Percentiles rank a stretch among this genome's conserved stretches.
Conservation (phyloP, 2,888 invertebrate species). For the Blastobasis lacticolella region DNA sequence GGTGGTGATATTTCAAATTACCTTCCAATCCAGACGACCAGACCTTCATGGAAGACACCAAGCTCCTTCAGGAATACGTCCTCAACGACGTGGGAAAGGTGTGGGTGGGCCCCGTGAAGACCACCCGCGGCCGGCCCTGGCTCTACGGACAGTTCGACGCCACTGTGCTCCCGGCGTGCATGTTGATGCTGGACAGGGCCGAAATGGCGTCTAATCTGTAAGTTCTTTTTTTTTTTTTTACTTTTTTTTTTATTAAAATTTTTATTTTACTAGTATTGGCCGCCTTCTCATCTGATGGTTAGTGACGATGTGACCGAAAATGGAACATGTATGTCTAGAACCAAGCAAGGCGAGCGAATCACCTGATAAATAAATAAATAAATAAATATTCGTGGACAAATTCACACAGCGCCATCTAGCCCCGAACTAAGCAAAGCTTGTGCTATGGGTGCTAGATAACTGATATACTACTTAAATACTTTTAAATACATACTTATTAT, state of each 20-base stretch:
- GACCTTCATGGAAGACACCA: constrained; percentile 82
- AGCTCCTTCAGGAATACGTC: constrained; percentile 83
- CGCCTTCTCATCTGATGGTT: no score
- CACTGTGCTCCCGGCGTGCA: constrained; percentile 79
- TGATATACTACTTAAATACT: no score
- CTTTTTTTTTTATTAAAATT: neutral
- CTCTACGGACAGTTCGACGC: constrained; percentile 88
- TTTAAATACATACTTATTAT: no score
- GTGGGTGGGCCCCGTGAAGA: constrained; percentile 85
- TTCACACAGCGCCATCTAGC: no score
- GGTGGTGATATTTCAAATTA: neutral
- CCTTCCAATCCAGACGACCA: constrained; percentile 76
- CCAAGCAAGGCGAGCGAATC: no score
- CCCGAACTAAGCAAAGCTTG: no score
- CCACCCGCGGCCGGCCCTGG: constrained; percentile 86
- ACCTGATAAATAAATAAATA: no score
- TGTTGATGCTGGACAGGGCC: constrained; percentile 81
- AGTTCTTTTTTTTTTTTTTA: constrained; percentile 20
- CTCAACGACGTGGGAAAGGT: constrained; percentile 89
- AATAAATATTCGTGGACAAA: no score
- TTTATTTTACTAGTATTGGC: no score
- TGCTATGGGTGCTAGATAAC: no score
- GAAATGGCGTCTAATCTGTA: constrained; percentile 73
- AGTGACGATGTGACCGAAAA: no score
- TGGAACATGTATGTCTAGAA: no score